Evolutionary conservation across 30 jellyfish, hydroid and myxozoan genomes (phyloP).

Genomic region (Cassiopea xamachana): DNA sequence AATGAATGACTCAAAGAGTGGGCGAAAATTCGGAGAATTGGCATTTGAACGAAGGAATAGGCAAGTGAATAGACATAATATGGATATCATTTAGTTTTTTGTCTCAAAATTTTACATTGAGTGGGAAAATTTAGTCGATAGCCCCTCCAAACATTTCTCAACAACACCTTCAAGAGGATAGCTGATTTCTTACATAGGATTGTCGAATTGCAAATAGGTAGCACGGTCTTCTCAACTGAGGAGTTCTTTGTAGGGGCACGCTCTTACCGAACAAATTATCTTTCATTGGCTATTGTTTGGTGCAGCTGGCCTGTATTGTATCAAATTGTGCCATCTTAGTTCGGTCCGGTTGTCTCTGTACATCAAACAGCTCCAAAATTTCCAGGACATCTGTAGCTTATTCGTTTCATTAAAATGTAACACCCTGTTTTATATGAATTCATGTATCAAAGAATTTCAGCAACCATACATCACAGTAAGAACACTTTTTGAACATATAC

Average conservation of each 20-base stretch:
- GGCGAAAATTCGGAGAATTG: background rate
- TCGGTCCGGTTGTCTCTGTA: background rate
- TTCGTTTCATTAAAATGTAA: no score
- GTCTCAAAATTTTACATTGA: background rate
- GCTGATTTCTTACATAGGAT: background rate
- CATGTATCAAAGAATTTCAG: no score
- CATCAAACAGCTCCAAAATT: no score
- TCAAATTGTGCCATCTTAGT: background rate
- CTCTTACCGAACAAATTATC: background rate
- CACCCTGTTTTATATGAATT: no score
- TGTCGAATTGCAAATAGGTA: background rate
- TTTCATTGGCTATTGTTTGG: background rate
- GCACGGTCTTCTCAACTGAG: background rate
- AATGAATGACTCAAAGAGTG: background rate
- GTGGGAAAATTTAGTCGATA: background rate
- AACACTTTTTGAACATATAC: no score
- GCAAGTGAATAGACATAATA: background rate
- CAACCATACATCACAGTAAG: no score
- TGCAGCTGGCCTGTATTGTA: background rate
- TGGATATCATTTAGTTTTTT: background rate
- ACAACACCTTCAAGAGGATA: background rate
- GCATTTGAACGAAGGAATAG: background rate
- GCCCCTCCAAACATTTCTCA: background rate
- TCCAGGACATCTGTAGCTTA: no score
- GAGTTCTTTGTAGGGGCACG: background rate